Evolutionary conservation across 64 coral and sea anemone species (phyloP), one percentile per base, ranked within the genome.

Genomic region (Platygyra sinensis): DNA sequence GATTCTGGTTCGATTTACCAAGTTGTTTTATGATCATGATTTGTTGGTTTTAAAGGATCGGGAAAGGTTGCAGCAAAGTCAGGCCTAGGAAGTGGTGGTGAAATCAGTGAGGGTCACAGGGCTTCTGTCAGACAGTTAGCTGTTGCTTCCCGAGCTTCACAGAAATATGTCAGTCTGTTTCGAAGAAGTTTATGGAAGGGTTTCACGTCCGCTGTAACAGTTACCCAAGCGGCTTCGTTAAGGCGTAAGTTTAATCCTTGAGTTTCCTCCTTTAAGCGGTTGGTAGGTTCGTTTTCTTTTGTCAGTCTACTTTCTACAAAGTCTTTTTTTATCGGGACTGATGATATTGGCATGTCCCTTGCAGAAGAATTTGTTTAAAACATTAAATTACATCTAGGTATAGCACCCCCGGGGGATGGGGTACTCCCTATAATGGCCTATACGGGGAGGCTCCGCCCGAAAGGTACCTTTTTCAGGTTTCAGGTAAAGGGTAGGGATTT

Each of bases 31-130:
- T n/a, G n/a, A n/a, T n/a, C n/a, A 77, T 24, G 39, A 51, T 20
- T 10, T 38, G 20, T 17, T 83, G 31, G 16, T 83, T 65, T 85
- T 22, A 14, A 85, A 85, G 62, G 62, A 85, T 85, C 63, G 6
- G 81, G 39, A 12, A 69, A 64, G 64, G 81, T 72, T 52, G 62
- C 81, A 14, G 62, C 63, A 50, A 85, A 71, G 39, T 38, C 33
- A 71, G 62, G 62, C 31, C 20, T 71, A 49, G 17, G 7, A 62
- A 52, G 38, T 17, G 22, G 22, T 72, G 38, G 33, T 85, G 81
- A 72, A 85, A 39, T 69, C 11, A 27, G 36, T 49, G 62, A 67
- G 25, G 39, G 2, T 5, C 22, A 29, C 12, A 50, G 62, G 8
- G 67, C 33, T 38, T n/a, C 65, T 9, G n/a, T 8, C 65, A n/a